Percentiles rank a stretch among this genome's conserved stretches.
Evolutionary conservation across 2,888 invertebrate genomes (phyloP).

Genomic region (Anoplius nigerrimus): DNA sequence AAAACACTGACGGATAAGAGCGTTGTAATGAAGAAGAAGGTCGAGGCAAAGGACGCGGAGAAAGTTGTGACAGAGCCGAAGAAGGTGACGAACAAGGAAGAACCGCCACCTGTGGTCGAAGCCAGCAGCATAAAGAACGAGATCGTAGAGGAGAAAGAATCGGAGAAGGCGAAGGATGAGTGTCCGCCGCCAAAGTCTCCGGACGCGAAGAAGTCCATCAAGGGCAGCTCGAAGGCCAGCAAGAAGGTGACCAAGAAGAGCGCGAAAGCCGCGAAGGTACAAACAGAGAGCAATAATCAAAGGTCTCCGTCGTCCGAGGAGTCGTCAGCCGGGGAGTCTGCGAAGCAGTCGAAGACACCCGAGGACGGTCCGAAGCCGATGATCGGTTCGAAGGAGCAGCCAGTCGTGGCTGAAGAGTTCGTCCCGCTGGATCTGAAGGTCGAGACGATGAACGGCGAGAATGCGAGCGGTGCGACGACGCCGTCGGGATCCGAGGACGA

Average conservation of each 20-base stretch:
- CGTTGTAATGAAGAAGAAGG: constrained; percentile 59
- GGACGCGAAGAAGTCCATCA: constrained; percentile 59
- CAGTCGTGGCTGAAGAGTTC: constrained; percentile 43
- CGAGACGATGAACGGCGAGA: constrained; percentile 49
- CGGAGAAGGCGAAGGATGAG: constrained; percentile 53
- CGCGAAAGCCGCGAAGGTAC: constrained; percentile 50
- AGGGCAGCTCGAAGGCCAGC: constrained; percentile 50
- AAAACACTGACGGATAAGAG: constrained; percentile 65
- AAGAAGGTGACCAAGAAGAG: constrained; percentile 59
- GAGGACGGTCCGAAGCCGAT: constrained; percentile 50
- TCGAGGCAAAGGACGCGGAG: constrained; percentile 61
- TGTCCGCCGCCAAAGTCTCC: constrained; percentile 36
- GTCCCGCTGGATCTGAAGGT: constrained; percentile 60
- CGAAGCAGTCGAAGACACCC: constrained; percentile 57
- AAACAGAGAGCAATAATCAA: constrained; percentile 55
- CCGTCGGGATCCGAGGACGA: constrained; percentile 45
- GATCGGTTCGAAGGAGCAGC: constrained; percentile 54
- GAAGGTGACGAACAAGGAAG: constrained; percentile 52
- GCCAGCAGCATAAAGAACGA: constrained; percentile 65
- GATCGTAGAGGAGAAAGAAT: constrained; percentile 62
- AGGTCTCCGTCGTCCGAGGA: constrained; percentile 36
- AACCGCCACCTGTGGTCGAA: constrained; percentile 39
- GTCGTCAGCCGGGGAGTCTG: constrained; percentile 56
- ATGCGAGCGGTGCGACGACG: constrained; percentile 25
- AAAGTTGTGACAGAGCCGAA: constrained; percentile 51